Evolutionary conservation across 2,113 vertebrate genomes (phyloP), one percentile per base, ranked within the genome.

Genomic region (Pseudopipra pipra): DNA sequence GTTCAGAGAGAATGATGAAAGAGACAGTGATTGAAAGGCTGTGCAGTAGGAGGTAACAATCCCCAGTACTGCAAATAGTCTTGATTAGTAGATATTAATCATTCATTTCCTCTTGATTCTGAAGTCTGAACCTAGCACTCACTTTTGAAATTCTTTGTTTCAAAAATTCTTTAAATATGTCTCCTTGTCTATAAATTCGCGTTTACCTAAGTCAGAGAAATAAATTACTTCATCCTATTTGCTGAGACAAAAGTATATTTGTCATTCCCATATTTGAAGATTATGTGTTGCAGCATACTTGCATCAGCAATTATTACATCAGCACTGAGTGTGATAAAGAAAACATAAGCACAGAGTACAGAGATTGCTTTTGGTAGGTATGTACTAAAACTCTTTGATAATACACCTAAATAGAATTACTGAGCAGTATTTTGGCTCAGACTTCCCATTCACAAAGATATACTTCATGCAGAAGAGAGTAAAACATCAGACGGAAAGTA

Each of bases 1-100:
- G 95, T 93, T 95, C 52, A 93, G 92, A 98, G 31, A 88, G 65
- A 98, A 98, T 82, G 94, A 98, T 96, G 95, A 98, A 98, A 98
- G 96, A 97, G 71, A 95, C 44, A 96, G 81, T 98, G 96, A 98
- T 95, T 98, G 97, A 98, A 98, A 93, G 89, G 71, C 90, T 97
- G 88, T 97, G 95, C 88, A 81, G 89, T 95, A 97, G 87, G 96
- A 96, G 89, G 88, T 88, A 97, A 98, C 94, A 97, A 97, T 95
- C 86, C 79, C 47, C 89, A 98, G 95, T 67, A 90, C 93, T 92
- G 91, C 98, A 98, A 98, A 97, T 98, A 98, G 97, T 96, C 98
- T 97, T 97, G 95, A 98, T 99, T 98, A 98, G 97, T 97, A 97
- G 82, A 81, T 98, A 99, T 98, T 98, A 98, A 97, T 99, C 98